These are phyloP conservation scores for Hozukius guyotensis DNA, from an alignment of 2,797 vertebrate species.

Conservation along the genomic window DNA sequence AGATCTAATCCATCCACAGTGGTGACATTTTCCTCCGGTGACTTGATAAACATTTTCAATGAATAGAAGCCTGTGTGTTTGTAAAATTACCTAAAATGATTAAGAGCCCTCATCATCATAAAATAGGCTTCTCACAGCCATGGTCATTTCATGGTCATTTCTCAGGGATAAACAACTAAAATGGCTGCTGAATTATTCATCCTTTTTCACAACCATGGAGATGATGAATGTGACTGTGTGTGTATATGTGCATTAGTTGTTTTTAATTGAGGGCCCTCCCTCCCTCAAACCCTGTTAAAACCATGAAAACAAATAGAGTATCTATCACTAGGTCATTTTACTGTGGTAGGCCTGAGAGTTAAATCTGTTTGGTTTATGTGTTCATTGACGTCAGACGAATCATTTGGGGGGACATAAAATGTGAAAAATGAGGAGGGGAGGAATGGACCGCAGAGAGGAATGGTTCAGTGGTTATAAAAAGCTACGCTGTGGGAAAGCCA, in stretches of 20 bases:
- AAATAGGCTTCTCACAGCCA: conserved; percentile 46
- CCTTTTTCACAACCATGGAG: conserved; percentile 45
- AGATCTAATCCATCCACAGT: conserved; percentile 32
- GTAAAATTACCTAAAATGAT: conserved; percentile 50
- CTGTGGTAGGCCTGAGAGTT: conserved; percentile 64
- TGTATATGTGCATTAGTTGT: conserved; percentile 31
- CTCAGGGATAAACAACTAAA: conserved; percentile 61
- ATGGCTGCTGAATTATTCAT: conserved; percentile 69
- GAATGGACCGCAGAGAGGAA: conserved; percentile 34
- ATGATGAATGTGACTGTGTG: conserved; percentile 50
- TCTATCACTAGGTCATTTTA: conserved; percentile 62
- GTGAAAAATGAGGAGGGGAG: conserved; percentile 57
- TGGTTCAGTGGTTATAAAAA: conserved; percentile 39
- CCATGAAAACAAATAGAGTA: conserved; percentile 62
- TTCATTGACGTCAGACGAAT: conserved; percentile 65
- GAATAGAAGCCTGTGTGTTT: conserved; percentile 38
- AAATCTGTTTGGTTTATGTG: conserved; percentile 63
- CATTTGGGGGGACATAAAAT: conserved; percentile 55
- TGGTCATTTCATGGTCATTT: conserved; percentile 58
- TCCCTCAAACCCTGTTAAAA: conserved; percentile 33
- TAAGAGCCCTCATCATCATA: conserved; percentile 48
- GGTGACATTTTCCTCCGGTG: conserved; percentile 32
- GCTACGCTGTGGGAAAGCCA: conserved; percentile 23
- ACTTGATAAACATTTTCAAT: conserved; percentile 26
- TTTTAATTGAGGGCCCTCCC: conserved; percentile 34